phyloP scores from a whole-genome alignment of 2,113 vertebrate species.

The Patagioenas fasciata region DNA sequence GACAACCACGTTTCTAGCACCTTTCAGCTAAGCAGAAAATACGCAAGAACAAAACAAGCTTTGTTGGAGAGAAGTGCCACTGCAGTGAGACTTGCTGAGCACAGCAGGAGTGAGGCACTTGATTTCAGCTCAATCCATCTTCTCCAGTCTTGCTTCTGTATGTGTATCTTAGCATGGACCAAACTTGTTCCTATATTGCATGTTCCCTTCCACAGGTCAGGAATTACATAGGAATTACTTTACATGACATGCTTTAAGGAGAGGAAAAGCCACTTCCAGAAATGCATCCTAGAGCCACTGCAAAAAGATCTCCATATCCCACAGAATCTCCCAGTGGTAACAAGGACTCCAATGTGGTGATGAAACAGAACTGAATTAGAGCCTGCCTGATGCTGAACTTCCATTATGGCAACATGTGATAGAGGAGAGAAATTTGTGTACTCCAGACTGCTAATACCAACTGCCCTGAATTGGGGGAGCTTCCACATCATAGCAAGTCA shows the following conservation, averaged over 20 bases:
- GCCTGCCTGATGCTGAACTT: background rate
- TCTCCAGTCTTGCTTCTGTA: background rate
- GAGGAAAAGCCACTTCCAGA: background rate
- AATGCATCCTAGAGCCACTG: background rate
- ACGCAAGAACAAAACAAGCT: fast-evolving
- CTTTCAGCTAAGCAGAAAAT: background rate
- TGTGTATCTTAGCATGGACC: fast-evolving
- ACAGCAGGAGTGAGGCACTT: background rate
- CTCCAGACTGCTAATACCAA: background rate
- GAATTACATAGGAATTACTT: background rate
- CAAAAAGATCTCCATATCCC: background rate
- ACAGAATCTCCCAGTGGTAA: background rate
- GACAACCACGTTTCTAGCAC: fast-evolving
- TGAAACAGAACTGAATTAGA: background rate
- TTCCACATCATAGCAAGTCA: background rate
- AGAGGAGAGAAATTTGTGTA: background rate
- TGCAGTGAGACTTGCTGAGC: background rate
- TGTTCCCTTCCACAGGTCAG: background rate
- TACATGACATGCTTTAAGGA: background rate
- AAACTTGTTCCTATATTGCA: background rate
- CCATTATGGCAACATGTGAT: background rate
- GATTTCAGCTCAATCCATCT: background rate
- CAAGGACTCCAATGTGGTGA: background rate
- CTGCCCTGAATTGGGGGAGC: background rate
- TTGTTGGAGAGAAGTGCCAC: background rate